Evolutionary conservation across 2,888 invertebrate genomes (phyloP), one percentile per base, ranked within the genome.

Genomic region (Aplocera efformata): DNA sequence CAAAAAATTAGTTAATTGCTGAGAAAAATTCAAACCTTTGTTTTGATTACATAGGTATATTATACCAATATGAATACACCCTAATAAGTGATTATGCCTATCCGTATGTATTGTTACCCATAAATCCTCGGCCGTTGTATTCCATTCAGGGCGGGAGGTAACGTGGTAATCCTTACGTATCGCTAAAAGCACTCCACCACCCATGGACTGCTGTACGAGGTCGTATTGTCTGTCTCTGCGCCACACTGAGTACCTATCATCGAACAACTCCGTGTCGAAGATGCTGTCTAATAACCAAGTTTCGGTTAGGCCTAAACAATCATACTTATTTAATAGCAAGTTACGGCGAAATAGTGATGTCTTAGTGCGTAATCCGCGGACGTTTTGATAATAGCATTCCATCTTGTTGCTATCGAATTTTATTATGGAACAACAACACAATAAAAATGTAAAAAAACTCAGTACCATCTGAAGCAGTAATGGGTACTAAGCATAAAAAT

Each of bases 211-310:
- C 2, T 7, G 20, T 9, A 20, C 20, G 3, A 24, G 3, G 1
- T 23, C 22, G 7, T 32, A 32, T 3, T 10, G 7, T 2, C 32
- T 23, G 5, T 32, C 32, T 8, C 32, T 9, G 11, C 32, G 32
- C 32, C 32, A 32, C 2, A 32, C 32, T n/a, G 23, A 1, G 11
- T 32, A 32, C 11, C 24, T 23, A 6, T 32, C 32, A 11, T 32
- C 32, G 10, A 32, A 32, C 6, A 32, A 10, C 10, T 32, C 32
- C 7, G 32, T 7, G 6, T 22, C 8, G 1, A n/a, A 1, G 1
- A 32, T 32, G 10, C 23, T 8, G n/a, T 32, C 32, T 5, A 23
- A 9, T 23, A 32, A 22, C 32, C 32, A 32, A 1, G 32, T 32
- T n/a, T 32, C 32, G 1, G 32, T 24, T 7, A 32, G 7, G 6